A percentile compares a stretch with the other conserved stretches of the same genome.
Conservation (phyloP, 1,140 invertebrate species). For the Tetragonula clypearis region DNA sequence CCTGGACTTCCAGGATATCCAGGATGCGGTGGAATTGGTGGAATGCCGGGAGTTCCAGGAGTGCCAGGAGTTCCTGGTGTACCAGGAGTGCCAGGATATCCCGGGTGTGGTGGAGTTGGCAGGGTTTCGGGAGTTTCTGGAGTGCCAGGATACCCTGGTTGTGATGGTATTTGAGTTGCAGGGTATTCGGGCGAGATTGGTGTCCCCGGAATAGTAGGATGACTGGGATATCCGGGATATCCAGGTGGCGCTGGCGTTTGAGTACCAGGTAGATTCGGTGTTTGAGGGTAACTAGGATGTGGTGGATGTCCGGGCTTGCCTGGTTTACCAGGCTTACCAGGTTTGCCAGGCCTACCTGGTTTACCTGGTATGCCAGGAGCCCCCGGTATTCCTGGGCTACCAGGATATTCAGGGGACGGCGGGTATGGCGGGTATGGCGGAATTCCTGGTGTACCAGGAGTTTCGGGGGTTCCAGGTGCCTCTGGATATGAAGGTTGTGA, state of each 20-base stretch:
- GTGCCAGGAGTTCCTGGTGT: too few relatives aligned
- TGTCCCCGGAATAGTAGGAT: accelerated
- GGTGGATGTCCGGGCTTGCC: neutral
- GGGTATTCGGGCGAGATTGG: neutral
- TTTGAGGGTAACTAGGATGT: neutral
- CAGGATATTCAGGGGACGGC: neutral
- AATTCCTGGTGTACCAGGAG: neutral
- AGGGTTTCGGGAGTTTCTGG: too few relatives aligned
- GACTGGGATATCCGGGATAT: neutral
- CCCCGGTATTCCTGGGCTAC: neutral
- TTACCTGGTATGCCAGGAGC: neutral
- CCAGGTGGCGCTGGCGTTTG: too few relatives aligned
- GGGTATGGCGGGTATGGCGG: neutral
- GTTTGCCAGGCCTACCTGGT: neutral
- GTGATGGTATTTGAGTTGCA: too few relatives aligned
- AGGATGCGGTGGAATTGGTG: neutral
- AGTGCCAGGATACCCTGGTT: accelerated
- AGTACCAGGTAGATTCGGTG: neutral
- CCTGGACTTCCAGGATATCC: neutral
- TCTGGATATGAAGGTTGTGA: too few relatives aligned
- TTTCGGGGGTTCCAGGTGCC: neutral
- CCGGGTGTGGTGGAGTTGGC: too few relatives aligned
- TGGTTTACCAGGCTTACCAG: neutral
- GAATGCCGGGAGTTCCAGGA: neutral
- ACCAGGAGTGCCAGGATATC: too few relatives aligned